phyloP scores from a whole-genome alignment of 2,113 vertebrate species.

The Salvelinus alpinus region DNA sequence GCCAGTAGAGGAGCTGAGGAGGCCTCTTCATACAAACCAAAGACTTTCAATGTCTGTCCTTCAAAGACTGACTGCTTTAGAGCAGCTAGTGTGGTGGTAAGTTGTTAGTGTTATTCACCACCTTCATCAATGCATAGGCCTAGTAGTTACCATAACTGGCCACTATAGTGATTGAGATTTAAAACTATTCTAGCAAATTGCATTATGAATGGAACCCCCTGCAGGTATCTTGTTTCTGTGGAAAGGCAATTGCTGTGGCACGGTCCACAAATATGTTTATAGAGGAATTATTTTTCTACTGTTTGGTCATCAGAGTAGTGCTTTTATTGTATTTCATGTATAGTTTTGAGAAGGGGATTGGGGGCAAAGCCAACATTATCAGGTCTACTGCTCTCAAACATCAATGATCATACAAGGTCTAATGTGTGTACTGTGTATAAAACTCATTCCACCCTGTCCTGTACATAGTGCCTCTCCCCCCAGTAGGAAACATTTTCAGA shows the following conservation, averaged over 20 bases:
- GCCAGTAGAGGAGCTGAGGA: conserved; percentile 33
- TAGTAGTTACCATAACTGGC: conserved; percentile 18
- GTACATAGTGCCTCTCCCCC: too few relatives aligned
- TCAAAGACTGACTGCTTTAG: neutral
- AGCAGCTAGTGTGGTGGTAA: neutral
- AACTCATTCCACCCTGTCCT: too few relatives aligned
- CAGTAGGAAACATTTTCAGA: too few relatives aligned
- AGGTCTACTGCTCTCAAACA: too few relatives aligned
- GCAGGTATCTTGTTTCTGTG: conserved; percentile 25
- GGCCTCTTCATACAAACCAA: neutral
- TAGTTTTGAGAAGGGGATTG: conserved; percentile 9
- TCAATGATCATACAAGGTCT: too few relatives aligned
- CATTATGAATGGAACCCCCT: conserved; percentile 29
- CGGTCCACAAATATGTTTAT: conserved; percentile 50
- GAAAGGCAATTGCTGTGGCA: conserved; percentile 42
- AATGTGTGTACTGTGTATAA: too few relatives aligned
- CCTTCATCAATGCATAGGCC: conserved; percentile 15
- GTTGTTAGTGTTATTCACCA: conserved; percentile 21
- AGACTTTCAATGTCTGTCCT: neutral
- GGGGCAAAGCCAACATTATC: too few relatives aligned
- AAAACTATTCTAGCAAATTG: neutral
- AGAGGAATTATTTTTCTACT: conserved; percentile 79
- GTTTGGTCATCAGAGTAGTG: conserved; percentile 56
- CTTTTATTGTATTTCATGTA: conserved; percentile 17
- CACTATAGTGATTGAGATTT: conserved; percentile 9